Percentiles rank a stretch among this genome's conserved stretches.
Evolutionary conservation across 2,888 invertebrate genomes (phyloP).

Genomic region (Drosophila stalkeri): DNA sequence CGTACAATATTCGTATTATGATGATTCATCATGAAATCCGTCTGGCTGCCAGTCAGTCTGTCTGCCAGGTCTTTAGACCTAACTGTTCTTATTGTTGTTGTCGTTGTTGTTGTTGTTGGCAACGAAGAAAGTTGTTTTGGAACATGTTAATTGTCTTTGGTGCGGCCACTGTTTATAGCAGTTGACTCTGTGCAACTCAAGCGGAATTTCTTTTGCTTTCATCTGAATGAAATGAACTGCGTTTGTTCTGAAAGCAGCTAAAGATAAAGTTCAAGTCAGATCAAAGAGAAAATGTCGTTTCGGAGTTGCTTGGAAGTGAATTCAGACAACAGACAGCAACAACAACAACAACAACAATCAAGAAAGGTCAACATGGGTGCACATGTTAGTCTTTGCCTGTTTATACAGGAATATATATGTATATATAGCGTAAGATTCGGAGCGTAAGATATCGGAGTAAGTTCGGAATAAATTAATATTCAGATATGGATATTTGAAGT

Average conservation of each 20-base stretch:
- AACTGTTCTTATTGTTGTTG: slow-evolving; percentile 26
- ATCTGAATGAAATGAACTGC: slow-evolving; percentile 2
- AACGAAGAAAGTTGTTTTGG: slow-evolving; percentile 70
- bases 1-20: slow-evolving; percentile 10
- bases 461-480: neutral
- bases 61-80: slow-evolving; percentile 15
- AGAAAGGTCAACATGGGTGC: neutral
- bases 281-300: neutral
- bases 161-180: slow-evolving; percentile 7
- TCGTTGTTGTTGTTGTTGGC: slow-evolving; percentile 11
- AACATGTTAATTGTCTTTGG: slow-evolving; percentile 74
- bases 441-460: neutral
- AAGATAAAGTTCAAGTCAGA: neutral
- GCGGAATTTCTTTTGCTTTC: slow-evolving; percentile 9
- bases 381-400: neutral
- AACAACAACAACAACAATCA: neutral
- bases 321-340: neutral
- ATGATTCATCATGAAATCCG: slow-evolving; percentile 57
- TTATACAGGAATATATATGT: neutral
- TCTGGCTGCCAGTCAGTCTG: slow-evolving; percentile 10
- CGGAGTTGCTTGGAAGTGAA: neutral
- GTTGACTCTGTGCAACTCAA: slow-evolving; percentile 1
- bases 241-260: neutral
- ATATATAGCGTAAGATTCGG: neutral
- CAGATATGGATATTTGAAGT: neutral